phyloP scores from a whole-genome alignment of 2,797 vertebrate genomes.

The Cephalopachus bancanus region DNA sequence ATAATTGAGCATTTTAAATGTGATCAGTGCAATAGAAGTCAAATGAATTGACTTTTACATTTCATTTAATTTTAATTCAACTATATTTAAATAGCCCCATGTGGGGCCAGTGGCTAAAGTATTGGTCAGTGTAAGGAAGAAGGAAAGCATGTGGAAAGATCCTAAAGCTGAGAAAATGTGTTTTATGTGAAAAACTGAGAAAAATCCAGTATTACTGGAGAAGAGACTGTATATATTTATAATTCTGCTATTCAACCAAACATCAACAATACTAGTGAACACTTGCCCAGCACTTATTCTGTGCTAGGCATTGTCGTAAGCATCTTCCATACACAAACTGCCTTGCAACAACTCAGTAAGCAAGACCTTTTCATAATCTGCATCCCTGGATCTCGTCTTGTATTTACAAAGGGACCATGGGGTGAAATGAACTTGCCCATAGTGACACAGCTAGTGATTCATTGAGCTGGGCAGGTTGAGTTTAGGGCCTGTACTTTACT shows the following conservation, averaged over 20 bases:
- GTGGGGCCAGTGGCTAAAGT: neutral
- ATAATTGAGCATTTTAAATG: neutral
- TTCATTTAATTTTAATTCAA: neutral
- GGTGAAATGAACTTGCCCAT: neutral
- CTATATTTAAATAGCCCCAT: neutral
- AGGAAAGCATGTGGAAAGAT: neutral
- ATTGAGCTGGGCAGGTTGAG: neutral
- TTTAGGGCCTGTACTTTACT: neutral
- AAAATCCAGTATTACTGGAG: neutral
- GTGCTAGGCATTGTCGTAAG: neutral
- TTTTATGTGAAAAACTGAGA: neutral
- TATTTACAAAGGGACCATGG: neutral
- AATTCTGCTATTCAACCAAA: neutral
- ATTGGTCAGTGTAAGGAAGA: neutral
- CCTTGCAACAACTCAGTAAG: neutral
- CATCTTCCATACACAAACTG: neutral
- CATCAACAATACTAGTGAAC: neutral
- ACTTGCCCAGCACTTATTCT: neutral
- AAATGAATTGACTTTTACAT: neutral
- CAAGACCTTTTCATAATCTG: neutral
- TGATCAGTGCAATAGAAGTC: neutral
- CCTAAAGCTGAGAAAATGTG: neutral
- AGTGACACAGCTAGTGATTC: neutral
- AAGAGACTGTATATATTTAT: neutral
- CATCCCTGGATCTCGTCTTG: neutral